These are phyloP conservation scores for Yponomeuta malinellus DNA, from an alignment of 2,888 invertebrate genomes.

Conservation along the genomic window DNA sequence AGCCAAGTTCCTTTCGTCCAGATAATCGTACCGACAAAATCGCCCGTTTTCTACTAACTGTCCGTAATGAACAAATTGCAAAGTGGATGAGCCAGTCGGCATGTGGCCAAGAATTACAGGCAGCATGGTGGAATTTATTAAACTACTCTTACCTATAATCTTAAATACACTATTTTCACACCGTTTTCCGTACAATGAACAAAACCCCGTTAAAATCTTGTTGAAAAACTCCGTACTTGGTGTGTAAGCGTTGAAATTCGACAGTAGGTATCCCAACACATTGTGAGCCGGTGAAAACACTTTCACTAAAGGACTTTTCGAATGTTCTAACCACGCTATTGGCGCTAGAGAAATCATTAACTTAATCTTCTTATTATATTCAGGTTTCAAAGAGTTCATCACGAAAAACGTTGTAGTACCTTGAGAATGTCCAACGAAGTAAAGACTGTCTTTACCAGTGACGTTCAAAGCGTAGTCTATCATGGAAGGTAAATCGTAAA, in stretches of 20 bases:
- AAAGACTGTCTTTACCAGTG: conserved; percentile 69
- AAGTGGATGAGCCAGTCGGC: conserved; percentile 75
- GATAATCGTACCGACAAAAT: conserved; percentile 53
- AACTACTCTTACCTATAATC: conserved; percentile 39
- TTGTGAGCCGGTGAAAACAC: conserved; percentile 39
- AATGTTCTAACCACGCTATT: conserved; percentile 67
- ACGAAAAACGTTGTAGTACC: conserved; percentile 78
- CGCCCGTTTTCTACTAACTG: conserved; percentile 46
- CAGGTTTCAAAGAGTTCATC: conserved; percentile 67
- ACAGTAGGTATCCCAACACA: conserved; percentile 32
- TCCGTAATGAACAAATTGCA: conserved; percentile 66
- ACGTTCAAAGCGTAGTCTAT: conserved; percentile 76
- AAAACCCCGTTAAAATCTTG: conserved; percentile 36
- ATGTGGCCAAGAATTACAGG: conserved; percentile 76
- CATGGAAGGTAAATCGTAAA: conserved; percentile 82
- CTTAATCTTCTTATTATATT: conserved; percentile 73
- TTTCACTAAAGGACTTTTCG: conserved; percentile 49
- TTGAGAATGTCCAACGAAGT: conserved; percentile 83
- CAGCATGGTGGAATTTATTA: conserved; percentile 60
- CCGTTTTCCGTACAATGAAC: conserved; percentile 30
- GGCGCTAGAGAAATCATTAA: conserved; percentile 76
- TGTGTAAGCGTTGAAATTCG: conserved; percentile 33
- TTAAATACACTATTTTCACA: conserved; percentile 42
- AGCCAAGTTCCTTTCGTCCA: conserved; percentile 33
- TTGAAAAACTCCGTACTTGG: conserved; percentile 39